phyloP scores from a whole-genome alignment of 2,888 invertebrate genomes.

The Corbicula japonica region DNA sequence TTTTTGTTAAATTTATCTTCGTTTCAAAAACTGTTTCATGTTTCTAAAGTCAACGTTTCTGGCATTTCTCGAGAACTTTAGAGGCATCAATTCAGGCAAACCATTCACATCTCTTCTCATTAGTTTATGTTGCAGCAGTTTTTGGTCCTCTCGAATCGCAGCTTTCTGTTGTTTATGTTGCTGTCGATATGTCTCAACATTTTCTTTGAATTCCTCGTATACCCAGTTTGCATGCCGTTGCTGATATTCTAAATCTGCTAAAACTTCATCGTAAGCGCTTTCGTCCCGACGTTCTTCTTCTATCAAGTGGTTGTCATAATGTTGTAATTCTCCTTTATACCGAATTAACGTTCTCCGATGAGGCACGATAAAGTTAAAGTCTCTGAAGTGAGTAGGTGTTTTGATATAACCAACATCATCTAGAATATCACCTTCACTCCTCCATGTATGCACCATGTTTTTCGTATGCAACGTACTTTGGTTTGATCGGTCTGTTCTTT shows the following conservation, averaged over 20 bases:
- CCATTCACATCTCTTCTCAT: too few species aligned
- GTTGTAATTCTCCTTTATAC: background rate
- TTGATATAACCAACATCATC: background rate
- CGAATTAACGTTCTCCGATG: background rate
- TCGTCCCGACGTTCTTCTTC: background rate
- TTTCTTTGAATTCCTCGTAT: background rate
- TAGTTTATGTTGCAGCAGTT: too few species aligned
- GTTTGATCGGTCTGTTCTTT: background rate
- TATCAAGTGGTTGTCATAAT: too few species aligned
- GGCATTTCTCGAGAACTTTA: too few species aligned
- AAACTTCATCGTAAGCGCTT: conserved; percentile 18
- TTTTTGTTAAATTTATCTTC: too few species aligned
- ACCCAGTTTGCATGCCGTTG: background rate
- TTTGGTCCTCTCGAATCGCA: background rate
- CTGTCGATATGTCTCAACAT: background rate
- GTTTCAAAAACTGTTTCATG: too few species aligned
- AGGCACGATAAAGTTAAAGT: conserved; percentile 1
- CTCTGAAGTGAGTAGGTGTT: background rate
- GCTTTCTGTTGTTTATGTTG: too few species aligned
- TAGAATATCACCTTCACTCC: background rate
- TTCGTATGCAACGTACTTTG: background rate
- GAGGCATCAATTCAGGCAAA: too few species aligned
- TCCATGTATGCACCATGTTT: background rate
- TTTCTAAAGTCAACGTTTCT: too few species aligned
- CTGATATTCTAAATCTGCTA: background rate